Evolutionary conservation across 2,797 vertebrate species (phyloP), one percentile per base, ranked within the genome.

Genomic region (Peromyscus attwateri): DNA sequence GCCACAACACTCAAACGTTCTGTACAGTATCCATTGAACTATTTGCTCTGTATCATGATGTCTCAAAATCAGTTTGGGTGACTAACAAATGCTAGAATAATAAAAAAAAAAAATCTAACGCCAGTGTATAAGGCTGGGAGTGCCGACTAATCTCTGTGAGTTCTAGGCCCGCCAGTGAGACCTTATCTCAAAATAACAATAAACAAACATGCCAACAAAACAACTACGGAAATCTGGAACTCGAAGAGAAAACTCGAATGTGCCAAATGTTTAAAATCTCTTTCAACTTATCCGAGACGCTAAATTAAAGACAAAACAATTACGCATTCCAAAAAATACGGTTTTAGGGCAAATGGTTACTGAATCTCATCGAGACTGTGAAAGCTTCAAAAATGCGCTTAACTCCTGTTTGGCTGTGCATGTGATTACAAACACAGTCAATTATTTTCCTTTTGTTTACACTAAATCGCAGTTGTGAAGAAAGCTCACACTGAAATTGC

Each of bases 381-480:
- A 91, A 96, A 85, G 94, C 77, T 76, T 89, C 29, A 85, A 96
- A 92, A 46, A 79, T 25, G 70, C 83, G 40, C 43, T 94, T 90
- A 92, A 90, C 60, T 96, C 40, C 34, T 11, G 29, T 79, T 94
- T 88, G 66, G 84, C 55, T 89, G 70, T 1, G 13, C 89, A 93
- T 71, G 66, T 55, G 79, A 94, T 37, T 49, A 87, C 82, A 76
- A 46, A 46, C 68, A 95, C 37, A 91, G 68, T 17, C 68, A 43
- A 79, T 43, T 93, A 3, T 71, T 91, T 93, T 70, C 71, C 77
- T 43, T 88, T 90, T 75, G 95, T 94, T 97, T 93, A 96, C 73
- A 92, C 23, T 71, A 70, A 91, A 83, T 13, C 70, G 76, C 60
- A 43, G 46, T 93, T 94, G 92, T 94, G 68, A 93, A 84, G 80